Percentiles rank a stretch among this genome's conserved stretches.
Evolutionary conservation across 1,140 invertebrate genomes (phyloP).

Genomic region (Hestina assimilis): DNA sequence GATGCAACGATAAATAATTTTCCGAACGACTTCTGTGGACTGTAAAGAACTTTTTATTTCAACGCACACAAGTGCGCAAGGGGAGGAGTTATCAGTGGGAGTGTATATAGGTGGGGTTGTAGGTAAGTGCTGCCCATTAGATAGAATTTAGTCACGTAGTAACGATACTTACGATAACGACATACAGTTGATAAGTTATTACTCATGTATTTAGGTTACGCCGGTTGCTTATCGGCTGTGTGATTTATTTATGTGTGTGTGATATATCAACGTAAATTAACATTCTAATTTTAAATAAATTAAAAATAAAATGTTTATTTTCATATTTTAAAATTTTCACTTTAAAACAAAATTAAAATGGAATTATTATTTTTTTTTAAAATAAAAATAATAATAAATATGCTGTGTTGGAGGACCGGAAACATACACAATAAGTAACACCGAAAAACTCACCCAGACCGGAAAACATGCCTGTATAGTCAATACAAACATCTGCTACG

Average conservation of each 20-base stretch:
- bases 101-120: slow-evolving; percentile 3
- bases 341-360: too few species aligned
- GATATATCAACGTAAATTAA: not conserved
- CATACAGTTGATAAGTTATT: slow-evolving; percentile 6
- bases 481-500: too few species aligned
- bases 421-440: too few species aligned
- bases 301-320: too few species aligned
- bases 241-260: not conserved
- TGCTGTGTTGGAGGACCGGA: too few species aligned
- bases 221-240: not conserved
- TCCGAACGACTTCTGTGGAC: not conserved
- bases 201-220: slow-evolving; percentile 6
- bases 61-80: not conserved
- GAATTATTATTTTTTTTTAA: too few species aligned
- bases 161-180: not conserved
- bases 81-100: slow-evolving; percentile 5
- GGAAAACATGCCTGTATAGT: too few species aligned
- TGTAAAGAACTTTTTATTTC: slow-evolving; percentile 9
- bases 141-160: slow-evolving; percentile 3
- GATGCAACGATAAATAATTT: slow-evolving; percentile 1
- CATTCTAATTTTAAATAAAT: too few species aligned
- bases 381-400: too few species aligned
- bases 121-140: slow-evolving; percentile 9
- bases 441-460: too few species aligned
- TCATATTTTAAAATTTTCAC: too few species aligned